Percentiles rank a stretch among this genome's conserved stretches.
Conservation (phyloP, 2,797 vertebrate genomes). For the Girardinus metallicus region DNA sequence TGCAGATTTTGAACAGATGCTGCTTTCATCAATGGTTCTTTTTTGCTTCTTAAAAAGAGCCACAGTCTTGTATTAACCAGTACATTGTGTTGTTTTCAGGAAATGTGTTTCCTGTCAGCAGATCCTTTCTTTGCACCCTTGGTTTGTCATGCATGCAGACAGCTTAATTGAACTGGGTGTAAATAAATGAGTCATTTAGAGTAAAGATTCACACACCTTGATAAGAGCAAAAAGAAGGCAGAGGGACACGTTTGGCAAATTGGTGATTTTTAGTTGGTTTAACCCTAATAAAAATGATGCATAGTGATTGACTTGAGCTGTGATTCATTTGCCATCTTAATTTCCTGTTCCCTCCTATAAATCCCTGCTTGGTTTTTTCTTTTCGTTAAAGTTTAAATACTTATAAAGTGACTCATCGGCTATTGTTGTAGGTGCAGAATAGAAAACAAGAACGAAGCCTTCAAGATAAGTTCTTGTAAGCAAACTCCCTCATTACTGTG, state of each 20-base stretch:
- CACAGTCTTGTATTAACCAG: not conserved
- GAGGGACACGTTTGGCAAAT: slow-evolving; percentile 7
- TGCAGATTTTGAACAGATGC: slow-evolving; percentile 14
- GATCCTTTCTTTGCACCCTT: slow-evolving; percentile 25
- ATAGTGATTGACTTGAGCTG: slow-evolving; percentile 12
- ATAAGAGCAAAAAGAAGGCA: slow-evolving; percentile 17
- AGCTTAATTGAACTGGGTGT: slow-evolving; percentile 28
- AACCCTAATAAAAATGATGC: slow-evolving; percentile 21
- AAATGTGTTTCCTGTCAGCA: slow-evolving; percentile 19
- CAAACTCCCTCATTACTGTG: slow-evolving; percentile 19
- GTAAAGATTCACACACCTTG: slow-evolving; percentile 23
- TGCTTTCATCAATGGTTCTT: slow-evolving; percentile 7
- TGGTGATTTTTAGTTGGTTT: slow-evolving; percentile 29
- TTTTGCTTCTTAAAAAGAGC: slow-evolving; percentile 10
- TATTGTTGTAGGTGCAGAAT: slow-evolving; percentile 30
- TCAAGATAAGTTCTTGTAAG: slow-evolving; percentile 23
- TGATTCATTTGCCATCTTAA: slow-evolving; percentile 18
- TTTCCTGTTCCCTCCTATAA: slow-evolving; percentile 5
- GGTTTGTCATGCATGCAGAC: slow-evolving; percentile 1
- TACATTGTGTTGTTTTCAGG: slow-evolving; percentile 22
- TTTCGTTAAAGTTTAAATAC: slow-evolving; percentile 37
- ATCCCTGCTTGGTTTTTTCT: slow-evolving; percentile 15
- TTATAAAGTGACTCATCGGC: slow-evolving; percentile 32
- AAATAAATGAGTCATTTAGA: slow-evolving; percentile 45
- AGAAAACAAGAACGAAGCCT: slow-evolving; percentile 32